Evolutionary conservation across 2,113 vertebrate species (phyloP).

Genomic region (Tupaia tana): DNA sequence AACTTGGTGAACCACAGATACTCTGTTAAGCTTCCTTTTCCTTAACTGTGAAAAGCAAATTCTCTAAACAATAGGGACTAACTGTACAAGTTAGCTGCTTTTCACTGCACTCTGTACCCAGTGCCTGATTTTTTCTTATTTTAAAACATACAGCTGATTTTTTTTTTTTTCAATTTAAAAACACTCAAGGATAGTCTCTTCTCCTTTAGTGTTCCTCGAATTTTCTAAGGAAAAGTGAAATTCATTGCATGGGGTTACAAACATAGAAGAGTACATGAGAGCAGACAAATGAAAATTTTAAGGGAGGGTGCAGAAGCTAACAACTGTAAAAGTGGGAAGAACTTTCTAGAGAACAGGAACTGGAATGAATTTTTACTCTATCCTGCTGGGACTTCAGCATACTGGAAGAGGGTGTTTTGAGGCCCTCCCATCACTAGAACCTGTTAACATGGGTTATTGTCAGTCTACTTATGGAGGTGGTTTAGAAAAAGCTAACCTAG

Average conservation of each 20-base stretch:
- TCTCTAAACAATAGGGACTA: background rate
- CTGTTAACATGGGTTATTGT: background rate
- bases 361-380: background rate
- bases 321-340: background rate
- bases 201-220: conserved; percentile 8
- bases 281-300: background rate
- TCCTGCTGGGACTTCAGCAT: background rate
- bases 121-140: background rate
- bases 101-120: background rate
- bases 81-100: background rate
- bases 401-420: background rate
- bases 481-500: conserved; percentile 38
- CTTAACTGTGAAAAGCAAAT: background rate
- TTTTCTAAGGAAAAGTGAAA: conserved; percentile 2
- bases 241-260: background rate
- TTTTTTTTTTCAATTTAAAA: conserved; percentile 57
- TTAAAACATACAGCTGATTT: conserved; percentile 6
- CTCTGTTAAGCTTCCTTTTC: background rate
- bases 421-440: background rate
- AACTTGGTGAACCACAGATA: background rate
- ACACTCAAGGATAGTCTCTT: background rate
- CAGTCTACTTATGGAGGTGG: background rate
- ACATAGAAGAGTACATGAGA: background rate
- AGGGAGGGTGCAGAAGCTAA: background rate
- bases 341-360: background rate